Conservation (phyloP, 2,888 invertebrate genomes). For the Abscondita cerata region DNA sequence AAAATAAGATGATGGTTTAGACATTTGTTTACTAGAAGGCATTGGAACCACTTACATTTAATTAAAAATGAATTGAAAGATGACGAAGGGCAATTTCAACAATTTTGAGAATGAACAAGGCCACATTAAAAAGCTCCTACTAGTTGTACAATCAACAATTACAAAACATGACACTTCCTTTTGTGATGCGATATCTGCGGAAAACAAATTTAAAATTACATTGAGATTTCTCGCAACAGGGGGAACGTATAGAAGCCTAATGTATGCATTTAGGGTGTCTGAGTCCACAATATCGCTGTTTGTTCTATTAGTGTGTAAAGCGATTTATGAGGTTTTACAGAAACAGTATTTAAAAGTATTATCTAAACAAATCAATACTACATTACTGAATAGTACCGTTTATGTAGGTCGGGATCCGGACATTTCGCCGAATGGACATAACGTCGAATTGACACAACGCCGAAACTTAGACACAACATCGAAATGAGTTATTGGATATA, state of each 20-base stretch:
- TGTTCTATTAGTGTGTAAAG: constrained; percentile 1
- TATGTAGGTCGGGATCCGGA: too few species aligned
- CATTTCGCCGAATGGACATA: too few species aligned
- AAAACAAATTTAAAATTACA: constrained; percentile 19
- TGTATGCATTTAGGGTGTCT: constrained; percentile 11
- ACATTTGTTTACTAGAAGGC: too few species aligned
- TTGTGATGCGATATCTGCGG: constrained; percentile 7
- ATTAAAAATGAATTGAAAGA: too few species aligned
- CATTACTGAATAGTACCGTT: constrained; percentile 19
- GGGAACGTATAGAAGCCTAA: constrained; percentile 20
- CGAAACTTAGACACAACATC: too few species aligned
- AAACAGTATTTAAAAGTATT: constrained; percentile 18
- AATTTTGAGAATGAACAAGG: neutral
- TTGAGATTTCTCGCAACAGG: constrained; percentile 25
- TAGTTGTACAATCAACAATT: constrained; percentile 9
- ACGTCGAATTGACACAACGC: too few species aligned
- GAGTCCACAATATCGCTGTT: constrained; percentile 20
- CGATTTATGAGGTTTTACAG: constrained; percentile 1
- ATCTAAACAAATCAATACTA: neutral
- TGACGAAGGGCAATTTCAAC: neutral
- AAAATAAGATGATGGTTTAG: too few species aligned
- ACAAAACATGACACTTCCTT: constrained; percentile 11
- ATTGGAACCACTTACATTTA: too few species aligned
- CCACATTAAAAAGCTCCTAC: neutral
- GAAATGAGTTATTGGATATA: too few species aligned